Evolutionary conservation across 1,140 invertebrate species (phyloP).

Genomic region (Frieseomelitta varia): DNA sequence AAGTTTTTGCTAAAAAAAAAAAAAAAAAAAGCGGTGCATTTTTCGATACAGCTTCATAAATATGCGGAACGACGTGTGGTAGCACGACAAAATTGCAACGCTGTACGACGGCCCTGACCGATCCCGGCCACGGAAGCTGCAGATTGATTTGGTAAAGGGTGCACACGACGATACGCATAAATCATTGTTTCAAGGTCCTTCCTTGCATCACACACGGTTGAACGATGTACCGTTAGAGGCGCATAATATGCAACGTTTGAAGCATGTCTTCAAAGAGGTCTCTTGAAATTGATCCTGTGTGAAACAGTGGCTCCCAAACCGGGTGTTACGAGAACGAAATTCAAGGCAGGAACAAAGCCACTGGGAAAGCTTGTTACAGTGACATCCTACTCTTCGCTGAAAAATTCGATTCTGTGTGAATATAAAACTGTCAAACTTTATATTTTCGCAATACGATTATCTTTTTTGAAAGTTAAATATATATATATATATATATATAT

Average conservation of each 20-base stretch:
- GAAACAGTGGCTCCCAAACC: background rate
- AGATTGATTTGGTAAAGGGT: constrained; percentile 62
- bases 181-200: constrained; percentile 64
- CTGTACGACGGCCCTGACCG: constrained; percentile 38
- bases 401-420: background rate
- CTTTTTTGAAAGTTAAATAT: no score
- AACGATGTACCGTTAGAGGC: background rate
- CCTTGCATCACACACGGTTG: constrained; percentile 20
- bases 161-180: constrained; percentile 42
- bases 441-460: no score
- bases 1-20: background rate
- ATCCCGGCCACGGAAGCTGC: constrained; percentile 54
- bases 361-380: background rate
- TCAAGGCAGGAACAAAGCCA: background rate
- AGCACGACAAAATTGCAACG: constrained; percentile 21
- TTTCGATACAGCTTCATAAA: background rate
- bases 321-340: background rate
- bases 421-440: background rate
- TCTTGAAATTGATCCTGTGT: constrained; percentile 32
- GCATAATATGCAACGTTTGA: constrained; percentile 6
- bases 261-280: constrained; percentile 2
- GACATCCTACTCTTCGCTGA: background rate
- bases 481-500: no score
- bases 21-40: background rate
- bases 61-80: constrained; percentile 13